A percentile compares a stretch with the other conserved stretches of the same genome.
Conservation (phyloP, 2,888 invertebrate species). For the Portevinia maculata region DNA sequence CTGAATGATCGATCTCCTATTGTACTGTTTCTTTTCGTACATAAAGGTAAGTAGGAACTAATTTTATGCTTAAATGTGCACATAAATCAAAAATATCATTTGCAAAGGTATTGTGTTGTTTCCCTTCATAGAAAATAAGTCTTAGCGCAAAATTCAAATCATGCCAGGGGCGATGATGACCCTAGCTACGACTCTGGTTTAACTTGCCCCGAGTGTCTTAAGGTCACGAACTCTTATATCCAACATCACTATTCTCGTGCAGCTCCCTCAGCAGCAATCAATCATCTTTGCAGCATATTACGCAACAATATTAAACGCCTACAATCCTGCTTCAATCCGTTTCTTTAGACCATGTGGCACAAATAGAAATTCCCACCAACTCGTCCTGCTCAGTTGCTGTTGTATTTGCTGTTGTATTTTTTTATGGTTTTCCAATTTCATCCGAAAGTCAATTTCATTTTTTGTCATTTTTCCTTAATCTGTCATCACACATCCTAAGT, state of each 20-base stretch:
- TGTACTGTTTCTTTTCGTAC: no score
- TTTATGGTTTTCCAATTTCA: constrained; percentile 70
- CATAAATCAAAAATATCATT: no score
- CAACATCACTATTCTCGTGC: not conserved
- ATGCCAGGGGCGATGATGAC: no score
- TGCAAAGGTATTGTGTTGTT: no score
- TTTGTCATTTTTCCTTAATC: constrained; percentile 79
- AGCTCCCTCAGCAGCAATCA: constrained; percentile 41
- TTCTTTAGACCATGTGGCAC: constrained; percentile 37
- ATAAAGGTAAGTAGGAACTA: no score
- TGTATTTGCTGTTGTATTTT: constrained; percentile 19
- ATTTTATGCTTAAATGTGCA: no score
- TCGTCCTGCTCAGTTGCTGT: not conserved
- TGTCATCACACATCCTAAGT: constrained; percentile 82
- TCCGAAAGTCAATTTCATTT: constrained; percentile 69
- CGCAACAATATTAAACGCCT: constrained; percentile 35
- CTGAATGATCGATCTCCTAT: no score
- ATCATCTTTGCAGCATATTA: constrained; percentile 55
- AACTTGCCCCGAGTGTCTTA: constrained; percentile 1
- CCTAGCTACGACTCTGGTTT: no score
- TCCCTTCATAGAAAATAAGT: no score
- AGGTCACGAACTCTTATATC: constrained; percentile 25
- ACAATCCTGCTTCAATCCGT: constrained; percentile 34
- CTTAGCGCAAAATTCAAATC: no score
- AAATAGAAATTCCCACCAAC: constrained; percentile 61